Percentiles rank a stretch among this genome's conserved stretches.
Conservation (phyloP, 2,113 vertebrate genomes). For the Cyphomyrus discorhynchus region DNA sequence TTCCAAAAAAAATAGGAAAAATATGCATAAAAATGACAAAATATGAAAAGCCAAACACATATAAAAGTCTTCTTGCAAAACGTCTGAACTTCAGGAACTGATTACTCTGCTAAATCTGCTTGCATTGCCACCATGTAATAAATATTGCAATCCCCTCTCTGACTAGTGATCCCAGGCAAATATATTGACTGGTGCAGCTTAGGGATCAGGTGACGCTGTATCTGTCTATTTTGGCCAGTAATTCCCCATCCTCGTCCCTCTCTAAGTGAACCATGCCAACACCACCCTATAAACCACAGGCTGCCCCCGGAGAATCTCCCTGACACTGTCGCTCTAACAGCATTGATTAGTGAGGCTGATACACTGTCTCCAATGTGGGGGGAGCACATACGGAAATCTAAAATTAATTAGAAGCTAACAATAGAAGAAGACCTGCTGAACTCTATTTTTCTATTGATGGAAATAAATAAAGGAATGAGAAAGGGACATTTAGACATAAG, state of each 20-base stretch:
- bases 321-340: constrained; percentile 1
- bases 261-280: constrained; percentile 19
- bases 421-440: not conserved
- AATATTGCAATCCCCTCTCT: not conserved
- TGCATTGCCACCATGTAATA: not conserved
- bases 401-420: not conserved
- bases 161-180: not conserved
- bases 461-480: not conserved
- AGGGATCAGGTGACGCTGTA: not conserved
- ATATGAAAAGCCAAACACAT: not conserved
- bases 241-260: constrained; percentile 21
- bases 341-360: constrained; percentile 21
- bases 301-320: constrained; percentile 7
- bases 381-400: constrained; percentile 3
- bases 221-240: constrained; percentile 8
- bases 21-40: not conserved
- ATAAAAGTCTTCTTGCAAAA: not conserved
- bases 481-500: not conserved
- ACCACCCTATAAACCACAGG: constrained; percentile 24
- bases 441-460: not conserved
- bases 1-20: not conserved
- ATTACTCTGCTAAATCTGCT: not conserved
- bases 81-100: not conserved
- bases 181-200: constrained; percentile 16
- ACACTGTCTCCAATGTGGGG: constrained; percentile 11